These are phyloP conservation scores for Matsumyia berberina DNA, from an alignment of 2,888 invertebrate species.

Conservation along the genomic window DNA sequence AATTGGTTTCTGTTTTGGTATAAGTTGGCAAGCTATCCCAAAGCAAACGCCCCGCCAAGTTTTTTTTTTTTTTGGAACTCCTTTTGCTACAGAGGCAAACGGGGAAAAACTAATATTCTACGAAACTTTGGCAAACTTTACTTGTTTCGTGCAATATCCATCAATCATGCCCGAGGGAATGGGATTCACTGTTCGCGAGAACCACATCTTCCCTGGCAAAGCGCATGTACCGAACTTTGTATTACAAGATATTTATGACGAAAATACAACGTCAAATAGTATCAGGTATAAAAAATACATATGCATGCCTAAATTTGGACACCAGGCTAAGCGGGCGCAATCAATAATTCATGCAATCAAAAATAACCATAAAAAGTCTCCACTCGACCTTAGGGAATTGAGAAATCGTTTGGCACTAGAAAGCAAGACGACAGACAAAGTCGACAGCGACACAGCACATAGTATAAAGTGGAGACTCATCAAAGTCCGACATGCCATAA, in stretches of 20 bases:
- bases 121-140: slow-evolving; percentile 29
- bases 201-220: slow-evolving; percentile 1
- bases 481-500: slow-evolving; percentile 60
- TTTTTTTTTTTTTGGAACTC: too few relatives aligned
- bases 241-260: slow-evolving; percentile 38
- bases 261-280: slow-evolving; percentile 22
- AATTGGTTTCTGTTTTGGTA: too few relatives aligned
- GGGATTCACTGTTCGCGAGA: slow-evolving; percentile 7
- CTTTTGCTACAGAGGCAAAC: not conserved
- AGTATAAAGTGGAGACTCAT: slow-evolving; percentile 69
- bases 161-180: slow-evolving; percentile 37
- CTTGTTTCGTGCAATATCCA: not conserved
- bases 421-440: slow-evolving; percentile 48
- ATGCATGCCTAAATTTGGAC: slow-evolving; percentile 48
- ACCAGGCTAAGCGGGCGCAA: slow-evolving; percentile 36
- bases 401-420: slow-evolving; percentile 48
- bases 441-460: slow-evolving; percentile 11
- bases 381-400: slow-evolving; percentile 65
- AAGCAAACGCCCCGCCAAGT: too few relatives aligned
- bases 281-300: slow-evolving; percentile 28
- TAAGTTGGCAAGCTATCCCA: too few relatives aligned
- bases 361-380: slow-evolving; percentile 73
- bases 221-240: slow-evolving; percentile 59
- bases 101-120: not conserved
- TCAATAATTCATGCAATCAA: slow-evolving; percentile 66